Evolutionary conservation across 92 coral and sea anemone genomes (phyloP).

Genomic region (Zoanthus sociatus): DNA sequence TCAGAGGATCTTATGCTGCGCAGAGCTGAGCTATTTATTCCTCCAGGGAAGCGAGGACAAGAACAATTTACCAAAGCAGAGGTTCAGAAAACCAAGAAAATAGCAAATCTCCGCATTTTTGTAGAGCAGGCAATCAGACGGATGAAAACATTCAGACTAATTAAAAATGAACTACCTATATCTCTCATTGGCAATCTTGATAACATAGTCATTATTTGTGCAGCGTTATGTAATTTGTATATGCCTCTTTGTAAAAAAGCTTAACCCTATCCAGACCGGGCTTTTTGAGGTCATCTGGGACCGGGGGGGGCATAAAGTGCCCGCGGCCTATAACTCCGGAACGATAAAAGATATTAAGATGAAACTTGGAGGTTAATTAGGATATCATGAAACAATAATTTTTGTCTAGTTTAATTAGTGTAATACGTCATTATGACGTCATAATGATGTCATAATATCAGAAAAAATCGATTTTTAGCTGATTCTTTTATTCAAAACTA

Average conservation of each 20-base stretch:
- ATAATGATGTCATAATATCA: too few relatives aligned
- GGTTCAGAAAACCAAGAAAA: constrained; percentile 30
- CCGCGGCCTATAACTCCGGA: too few relatives aligned
- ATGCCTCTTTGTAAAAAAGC: constrained; percentile 41
- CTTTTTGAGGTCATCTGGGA: too few relatives aligned
- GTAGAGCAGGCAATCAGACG: constrained; percentile 79
- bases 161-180: constrained; percentile 75
- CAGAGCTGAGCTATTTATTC: constrained; percentile 34
- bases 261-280: neutral
- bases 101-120: constrained; percentile 65
- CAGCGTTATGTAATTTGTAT: constrained; percentile 56
- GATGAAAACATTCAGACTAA: constrained; percentile 71
- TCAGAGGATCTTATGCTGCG: constrained; percentile 34
- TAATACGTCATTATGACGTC: neutral
- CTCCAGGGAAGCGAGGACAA: constrained; percentile 42
- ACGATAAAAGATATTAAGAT: too few relatives aligned
- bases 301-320: neutral
- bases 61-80: constrained; percentile 38
- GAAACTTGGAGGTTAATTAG: neutral
- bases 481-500: too few relatives aligned
- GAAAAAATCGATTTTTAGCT: too few relatives aligned
- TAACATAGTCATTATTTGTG: constrained; percentile 49
- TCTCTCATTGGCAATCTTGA: constrained; percentile 49
- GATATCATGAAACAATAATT: too few relatives aligned
- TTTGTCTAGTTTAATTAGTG: too few relatives aligned